These are phyloP conservation scores for Pseudeuparius sepicola DNA, from an alignment of 2,888 invertebrate genomes.

Conservation along the genomic window DNA sequence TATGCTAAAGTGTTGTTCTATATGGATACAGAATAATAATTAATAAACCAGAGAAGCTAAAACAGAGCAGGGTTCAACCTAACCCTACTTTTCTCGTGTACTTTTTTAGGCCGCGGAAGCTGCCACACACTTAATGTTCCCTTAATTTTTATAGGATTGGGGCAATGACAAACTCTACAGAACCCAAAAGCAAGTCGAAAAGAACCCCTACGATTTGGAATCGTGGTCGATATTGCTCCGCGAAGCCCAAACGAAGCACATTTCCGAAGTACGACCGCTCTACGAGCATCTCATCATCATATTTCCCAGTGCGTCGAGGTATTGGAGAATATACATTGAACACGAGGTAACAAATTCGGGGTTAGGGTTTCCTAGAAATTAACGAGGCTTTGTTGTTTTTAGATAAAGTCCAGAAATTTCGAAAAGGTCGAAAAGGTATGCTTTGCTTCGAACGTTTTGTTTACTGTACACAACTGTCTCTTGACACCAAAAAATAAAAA, in stretches of 20 bases:
- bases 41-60: too few species aligned
- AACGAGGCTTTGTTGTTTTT: slow-evolving; percentile 45
- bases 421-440: slow-evolving; percentile 97
- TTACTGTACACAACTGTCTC: too few species aligned
- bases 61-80: too few species aligned
- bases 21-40: too few species aligned
- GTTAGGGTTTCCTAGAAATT: too few species aligned
- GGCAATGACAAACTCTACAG: slow-evolving; percentile 75
- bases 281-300: slow-evolving; percentile 91
- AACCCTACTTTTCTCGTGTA: too few species aligned
- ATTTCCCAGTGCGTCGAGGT: slow-evolving; percentile 93
- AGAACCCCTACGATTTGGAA: slow-evolving; percentile 88
- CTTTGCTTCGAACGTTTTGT: too few species aligned
- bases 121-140: neutral
- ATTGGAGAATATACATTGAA: slow-evolving; percentile 98
- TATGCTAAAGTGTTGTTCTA: too few species aligned
- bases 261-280: slow-evolving; percentile 80
- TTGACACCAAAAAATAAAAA: too few species aligned
- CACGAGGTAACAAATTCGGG: slow-evolving; percentile 74
- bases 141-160: slow-evolving; percentile 63
- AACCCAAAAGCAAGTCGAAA: slow-evolving; percentile 77
- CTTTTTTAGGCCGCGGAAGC: too few species aligned
- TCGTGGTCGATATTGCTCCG: slow-evolving; percentile 95
- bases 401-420: slow-evolving; percentile 96
- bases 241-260: slow-evolving; percentile 80